Evolutionary conservation across 2,888 invertebrate genomes (phyloP).

Genomic region (Cordilura impudica): DNA sequence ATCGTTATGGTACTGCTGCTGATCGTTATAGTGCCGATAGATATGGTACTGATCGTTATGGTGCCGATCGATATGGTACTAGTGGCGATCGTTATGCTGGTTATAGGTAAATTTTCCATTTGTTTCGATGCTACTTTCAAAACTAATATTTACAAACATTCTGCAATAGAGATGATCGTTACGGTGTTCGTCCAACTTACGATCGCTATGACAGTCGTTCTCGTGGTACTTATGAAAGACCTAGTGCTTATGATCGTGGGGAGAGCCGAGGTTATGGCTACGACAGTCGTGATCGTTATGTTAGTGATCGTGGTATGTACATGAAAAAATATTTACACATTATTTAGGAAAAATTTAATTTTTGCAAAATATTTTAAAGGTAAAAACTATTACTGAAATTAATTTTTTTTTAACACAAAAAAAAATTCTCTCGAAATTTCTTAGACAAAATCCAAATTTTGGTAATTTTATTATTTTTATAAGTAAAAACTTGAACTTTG

Average conservation of each 20-base stretch:
- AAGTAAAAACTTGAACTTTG: no score
- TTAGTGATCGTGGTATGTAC: constrained; percentile 67
- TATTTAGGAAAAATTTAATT: no score
- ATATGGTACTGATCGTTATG: constrained; percentile 59
- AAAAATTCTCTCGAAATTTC: no score
- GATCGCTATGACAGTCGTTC: constrained; percentile 66
- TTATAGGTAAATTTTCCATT: constrained; percentile 21
- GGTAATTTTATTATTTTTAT: no score
- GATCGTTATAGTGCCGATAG: constrained; percentile 62
- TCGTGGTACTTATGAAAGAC: constrained; percentile 34
- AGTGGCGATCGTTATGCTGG: constrained; percentile 13
- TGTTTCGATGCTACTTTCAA: background rate
- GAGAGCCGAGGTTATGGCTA: constrained; percentile 74
- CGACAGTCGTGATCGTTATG: constrained; percentile 73
- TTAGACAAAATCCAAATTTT: no score
- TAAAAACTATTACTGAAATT: no score
- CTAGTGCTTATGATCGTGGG: constrained; percentile 61
- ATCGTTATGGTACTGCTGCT: constrained; percentile 10
- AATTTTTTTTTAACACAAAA: no score
- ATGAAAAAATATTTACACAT: no score
- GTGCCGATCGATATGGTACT: constrained; percentile 24
- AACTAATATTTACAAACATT: background rate
- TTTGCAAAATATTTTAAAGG: no score
- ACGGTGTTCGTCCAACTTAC: constrained; percentile 67
- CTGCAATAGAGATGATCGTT: constrained; percentile 70